A percentile compares a stretch with the other conserved stretches of the same genome.
Evolutionary conservation across 1,140 invertebrate genomes (phyloP).

Genomic region (Melitaea cinxia): DNA sequence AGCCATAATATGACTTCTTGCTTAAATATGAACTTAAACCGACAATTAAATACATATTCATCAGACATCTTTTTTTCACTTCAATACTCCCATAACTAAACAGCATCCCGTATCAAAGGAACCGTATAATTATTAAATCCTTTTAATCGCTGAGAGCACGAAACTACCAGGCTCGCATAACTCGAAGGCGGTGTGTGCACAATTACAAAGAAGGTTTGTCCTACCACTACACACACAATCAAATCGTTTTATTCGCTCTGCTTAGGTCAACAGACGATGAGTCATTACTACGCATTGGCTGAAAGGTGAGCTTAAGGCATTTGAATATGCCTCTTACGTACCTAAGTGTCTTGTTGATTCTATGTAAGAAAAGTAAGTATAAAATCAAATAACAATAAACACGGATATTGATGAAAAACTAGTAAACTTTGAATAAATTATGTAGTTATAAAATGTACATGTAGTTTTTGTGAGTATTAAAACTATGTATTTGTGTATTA

Average conservation of each 20-base stretch:
- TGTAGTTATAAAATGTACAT: no score
- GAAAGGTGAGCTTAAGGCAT: constrained; percentile 36
- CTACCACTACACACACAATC: constrained; percentile 38
- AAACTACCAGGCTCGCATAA: constrained; percentile 51
- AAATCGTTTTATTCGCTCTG: constrained; percentile 30
- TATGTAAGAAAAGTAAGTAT: no score
- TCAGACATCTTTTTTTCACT: constrained; percentile 15
- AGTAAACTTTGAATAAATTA: no score
- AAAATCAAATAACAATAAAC: no score
- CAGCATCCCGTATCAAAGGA: constrained; percentile 26
- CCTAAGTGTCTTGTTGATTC: neutral
- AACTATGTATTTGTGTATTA: no score
- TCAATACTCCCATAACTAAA: constrained; percentile 33
- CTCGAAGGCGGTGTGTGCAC: constrained; percentile 38
- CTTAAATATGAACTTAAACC: neutral
- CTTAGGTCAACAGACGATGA: constrained; percentile 49
- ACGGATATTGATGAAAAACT: no score
- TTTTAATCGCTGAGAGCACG: constrained; percentile 35
- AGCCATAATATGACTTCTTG: neutral
- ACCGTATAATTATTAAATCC: constrained; percentile 37
- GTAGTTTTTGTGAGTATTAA: no score
- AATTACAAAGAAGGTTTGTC: constrained; percentile 40
- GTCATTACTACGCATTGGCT: constrained; percentile 34
- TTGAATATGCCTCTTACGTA: constrained; percentile 4
- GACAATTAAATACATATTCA: constrained; percentile 23